Conservation (phyloP, 2,888 invertebrate species). For the Cordilura impudica region DNA sequence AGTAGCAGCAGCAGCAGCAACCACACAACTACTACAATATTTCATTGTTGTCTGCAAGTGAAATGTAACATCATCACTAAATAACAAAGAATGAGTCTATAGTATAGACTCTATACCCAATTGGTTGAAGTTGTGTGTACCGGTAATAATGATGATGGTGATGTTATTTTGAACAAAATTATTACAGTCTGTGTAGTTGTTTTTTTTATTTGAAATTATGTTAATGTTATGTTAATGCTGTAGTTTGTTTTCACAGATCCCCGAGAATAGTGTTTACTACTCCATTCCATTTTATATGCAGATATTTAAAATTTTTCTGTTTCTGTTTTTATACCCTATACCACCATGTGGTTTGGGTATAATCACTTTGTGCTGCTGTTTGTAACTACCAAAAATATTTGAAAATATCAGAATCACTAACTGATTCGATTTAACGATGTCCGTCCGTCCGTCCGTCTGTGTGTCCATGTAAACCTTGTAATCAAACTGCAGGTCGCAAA, state of each 20-base stretch:
- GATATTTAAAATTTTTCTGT: no score
- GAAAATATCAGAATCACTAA: no score
- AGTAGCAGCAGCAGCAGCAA: background rate
- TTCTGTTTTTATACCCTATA: no score
- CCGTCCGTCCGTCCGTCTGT: no score
- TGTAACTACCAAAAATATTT: no score
- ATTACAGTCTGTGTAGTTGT: background rate
- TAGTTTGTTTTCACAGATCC: background rate
- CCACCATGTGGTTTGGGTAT: no score
- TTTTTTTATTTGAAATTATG: constrained; percentile 11
- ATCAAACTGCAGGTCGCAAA: no score
- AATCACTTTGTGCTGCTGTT: no score
- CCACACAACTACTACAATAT: background rate
- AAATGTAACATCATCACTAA: constrained; percentile 11
- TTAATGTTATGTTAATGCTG: constrained; percentile 11
- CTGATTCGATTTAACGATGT: no score
- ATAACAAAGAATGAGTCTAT: background rate
- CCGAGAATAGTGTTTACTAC: background rate
- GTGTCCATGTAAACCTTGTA: no score
- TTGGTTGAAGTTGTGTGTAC: constrained; percentile 6
- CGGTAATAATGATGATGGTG: background rate
- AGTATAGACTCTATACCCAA: background rate
- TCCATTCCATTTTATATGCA: no score
- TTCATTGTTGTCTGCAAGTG: constrained; percentile 39
- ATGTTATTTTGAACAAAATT: background rate